phyloP scores from a whole-genome alignment of 2,797 vertebrate genomes.

The Aselliscus stoliczkanus region DNA sequence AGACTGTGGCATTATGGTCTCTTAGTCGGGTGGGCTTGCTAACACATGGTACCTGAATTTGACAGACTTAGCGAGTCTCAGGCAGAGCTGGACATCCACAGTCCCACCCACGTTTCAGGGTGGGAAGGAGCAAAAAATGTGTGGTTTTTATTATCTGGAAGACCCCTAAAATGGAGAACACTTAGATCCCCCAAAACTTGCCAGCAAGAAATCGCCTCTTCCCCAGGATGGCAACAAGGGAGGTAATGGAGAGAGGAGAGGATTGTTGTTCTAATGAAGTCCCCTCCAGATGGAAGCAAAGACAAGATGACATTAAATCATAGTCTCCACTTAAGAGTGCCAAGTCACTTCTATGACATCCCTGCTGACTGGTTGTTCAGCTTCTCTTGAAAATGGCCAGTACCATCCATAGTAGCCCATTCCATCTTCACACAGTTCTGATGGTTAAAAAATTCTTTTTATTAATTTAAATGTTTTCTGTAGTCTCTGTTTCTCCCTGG shows the following conservation, averaged over 20 bases:
- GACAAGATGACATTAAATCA: not conserved
- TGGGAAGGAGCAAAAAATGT: not conserved
- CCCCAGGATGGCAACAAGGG: not conserved
- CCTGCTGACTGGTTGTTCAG: not conserved
- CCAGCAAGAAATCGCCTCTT: not conserved
- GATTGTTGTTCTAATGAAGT: not conserved
- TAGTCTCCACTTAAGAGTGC: not conserved
- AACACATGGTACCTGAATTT: not conserved
- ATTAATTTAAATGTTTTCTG: not conserved
- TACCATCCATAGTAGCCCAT: not conserved
- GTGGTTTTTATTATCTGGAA: not conserved
- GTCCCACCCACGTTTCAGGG: rapidly evolving
- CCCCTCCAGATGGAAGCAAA: not conserved
- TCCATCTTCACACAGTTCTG: not conserved
- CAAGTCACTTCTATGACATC: not conserved
- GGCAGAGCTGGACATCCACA: not conserved
- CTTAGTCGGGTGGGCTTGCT: not conserved
- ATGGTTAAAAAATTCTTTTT: not conserved
- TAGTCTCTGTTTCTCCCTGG: not conserved
- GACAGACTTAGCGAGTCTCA: not conserved
- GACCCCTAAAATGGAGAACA: not conserved
- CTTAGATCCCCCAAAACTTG: not conserved
- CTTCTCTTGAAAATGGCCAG: not conserved
- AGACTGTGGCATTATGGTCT: not conserved
- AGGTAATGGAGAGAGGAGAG: not conserved